Evolutionary conservation across 2,113 vertebrate species (phyloP).

Genomic region (Eleginops maclovinus): DNA sequence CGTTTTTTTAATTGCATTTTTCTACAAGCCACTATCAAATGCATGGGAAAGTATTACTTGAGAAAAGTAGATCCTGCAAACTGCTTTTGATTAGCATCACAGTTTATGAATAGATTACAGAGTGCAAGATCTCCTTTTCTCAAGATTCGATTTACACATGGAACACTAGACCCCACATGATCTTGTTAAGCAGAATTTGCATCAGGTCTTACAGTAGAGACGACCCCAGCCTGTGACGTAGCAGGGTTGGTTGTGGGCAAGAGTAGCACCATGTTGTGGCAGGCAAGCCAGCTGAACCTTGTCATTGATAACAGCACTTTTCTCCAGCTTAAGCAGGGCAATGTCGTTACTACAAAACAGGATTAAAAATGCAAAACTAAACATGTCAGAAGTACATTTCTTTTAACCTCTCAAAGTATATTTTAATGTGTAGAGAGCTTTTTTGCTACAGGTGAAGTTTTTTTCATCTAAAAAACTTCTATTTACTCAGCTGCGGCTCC

Average conservation of each 20-base stretch:
- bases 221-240: conserved; percentile 79
- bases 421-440: neutral
- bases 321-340: conserved; percentile 74
- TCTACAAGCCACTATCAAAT: too few relatives aligned
- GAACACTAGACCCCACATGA: neutral
- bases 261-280: conserved; percentile 41
- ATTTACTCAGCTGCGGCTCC: conserved; percentile 37
- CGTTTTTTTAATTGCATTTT: too few relatives aligned
- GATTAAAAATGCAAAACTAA: neutral
- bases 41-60: too few relatives aligned
- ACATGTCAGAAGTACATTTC: neutral
- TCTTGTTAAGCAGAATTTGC: neutral
- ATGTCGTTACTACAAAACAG: conserved; percentile 72
- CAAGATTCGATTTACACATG: neutral
- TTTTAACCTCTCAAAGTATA: neutral
- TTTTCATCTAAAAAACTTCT: neutral
- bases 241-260: conserved; percentile 71
- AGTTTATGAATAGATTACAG: too few relatives aligned
- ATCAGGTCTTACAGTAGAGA: conserved; percentile 68
- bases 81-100: too few relatives aligned
- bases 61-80: too few relatives aligned
- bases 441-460: neutral
- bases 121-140: too few relatives aligned
- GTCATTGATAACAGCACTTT: conserved; percentile 66
- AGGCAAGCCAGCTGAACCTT: conserved; percentile 74